A percentile compares a stretch with the other conserved stretches of the same genome.
These are phyloP conservation scores for Ahaetulla prasina DNA, from an alignment of 2,113 vertebrate species.

Conservation along the genomic window DNA sequence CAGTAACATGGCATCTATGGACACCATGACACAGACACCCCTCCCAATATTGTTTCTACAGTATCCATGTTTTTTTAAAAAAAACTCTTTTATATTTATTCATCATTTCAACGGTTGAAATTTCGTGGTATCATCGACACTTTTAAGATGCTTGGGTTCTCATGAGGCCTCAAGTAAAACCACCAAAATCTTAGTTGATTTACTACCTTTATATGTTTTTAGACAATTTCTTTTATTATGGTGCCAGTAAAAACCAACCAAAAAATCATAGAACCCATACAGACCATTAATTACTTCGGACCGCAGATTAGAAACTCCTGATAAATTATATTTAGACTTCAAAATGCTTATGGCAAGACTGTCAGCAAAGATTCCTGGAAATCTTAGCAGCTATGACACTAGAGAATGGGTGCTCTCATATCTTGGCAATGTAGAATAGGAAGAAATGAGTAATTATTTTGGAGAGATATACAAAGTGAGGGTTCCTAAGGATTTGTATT, in stretches of 20 bases:
- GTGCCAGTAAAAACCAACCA: not conserved
- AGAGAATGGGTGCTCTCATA: not conserved
- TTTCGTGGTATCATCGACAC: not conserved
- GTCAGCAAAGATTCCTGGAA: not conserved
- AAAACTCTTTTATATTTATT: not conserved
- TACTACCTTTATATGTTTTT: not conserved
- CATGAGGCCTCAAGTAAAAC: not conserved
- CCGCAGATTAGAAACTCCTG: not conserved
- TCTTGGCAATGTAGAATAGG: not conserved
- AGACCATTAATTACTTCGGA: not conserved
- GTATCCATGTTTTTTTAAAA: not conserved
- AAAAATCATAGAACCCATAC: not conserved
- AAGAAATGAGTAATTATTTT: not conserved
- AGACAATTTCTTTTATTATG: not conserved
- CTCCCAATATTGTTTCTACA: not conserved
- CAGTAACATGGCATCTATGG: not conserved
- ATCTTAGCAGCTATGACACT: not conserved
- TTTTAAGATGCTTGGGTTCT: not conserved
- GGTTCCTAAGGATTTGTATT: not conserved
- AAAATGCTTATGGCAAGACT: not conserved
- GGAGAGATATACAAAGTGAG: not conserved
- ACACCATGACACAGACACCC: not conserved
- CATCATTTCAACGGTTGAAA: not conserved
- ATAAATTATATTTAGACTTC: not conserved
- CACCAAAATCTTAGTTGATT: not conserved